Conservation (phyloP, 2,113 vertebrate species). For the Canis aureus region DNA sequence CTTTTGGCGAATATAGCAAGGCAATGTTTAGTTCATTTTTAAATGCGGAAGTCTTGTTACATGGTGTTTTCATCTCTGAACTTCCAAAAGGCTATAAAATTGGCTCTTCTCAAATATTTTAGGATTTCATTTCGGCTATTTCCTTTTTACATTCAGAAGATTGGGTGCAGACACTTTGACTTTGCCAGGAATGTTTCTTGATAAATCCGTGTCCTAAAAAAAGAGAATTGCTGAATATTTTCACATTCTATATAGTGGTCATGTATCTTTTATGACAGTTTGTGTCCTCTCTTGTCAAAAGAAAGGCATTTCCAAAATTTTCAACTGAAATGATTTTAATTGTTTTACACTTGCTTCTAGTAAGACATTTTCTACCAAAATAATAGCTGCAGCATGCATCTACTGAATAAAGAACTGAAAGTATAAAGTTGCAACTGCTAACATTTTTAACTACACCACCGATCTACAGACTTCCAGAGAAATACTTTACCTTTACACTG, state of each 20-base stretch:
- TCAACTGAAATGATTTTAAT: constrained; percentile 1
- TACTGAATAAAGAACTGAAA: neutral
- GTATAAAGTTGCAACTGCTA: neutral
- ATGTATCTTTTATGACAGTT: constrained; percentile 4
- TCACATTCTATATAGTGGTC: neutral
- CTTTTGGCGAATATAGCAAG: constrained; percentile 69
- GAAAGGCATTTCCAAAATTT: constrained; percentile 46
- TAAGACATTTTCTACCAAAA: constrained; percentile 26
- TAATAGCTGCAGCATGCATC: neutral
- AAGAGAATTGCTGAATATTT: constrained; percentile 63
- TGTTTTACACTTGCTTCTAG: constrained; percentile 33
- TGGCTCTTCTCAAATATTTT: constrained; percentile 59
- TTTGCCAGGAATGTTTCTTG: constrained; percentile 97
- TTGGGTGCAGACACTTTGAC: constrained; percentile 99
- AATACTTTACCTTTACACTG: constrained; percentile 94
- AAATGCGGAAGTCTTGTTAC: constrained; percentile 61
- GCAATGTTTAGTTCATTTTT: constrained; percentile 69
- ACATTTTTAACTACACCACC: neutral
- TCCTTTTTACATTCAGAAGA: constrained; percentile 94
- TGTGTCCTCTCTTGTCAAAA: constrained; percentile 1
- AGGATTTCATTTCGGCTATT: constrained; percentile 86
- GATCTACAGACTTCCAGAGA: neutral
- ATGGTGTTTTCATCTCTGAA: constrained; percentile 61
- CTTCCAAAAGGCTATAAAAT: constrained; percentile 68
- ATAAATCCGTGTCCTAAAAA: constrained; percentile 95